A percentile compares a stretch with the other conserved stretches of the same genome.
These are phyloP conservation scores for Blastomussa wellsi DNA, from an alignment of 92 coral and sea anemone genomes.

Conservation along the genomic window DNA sequence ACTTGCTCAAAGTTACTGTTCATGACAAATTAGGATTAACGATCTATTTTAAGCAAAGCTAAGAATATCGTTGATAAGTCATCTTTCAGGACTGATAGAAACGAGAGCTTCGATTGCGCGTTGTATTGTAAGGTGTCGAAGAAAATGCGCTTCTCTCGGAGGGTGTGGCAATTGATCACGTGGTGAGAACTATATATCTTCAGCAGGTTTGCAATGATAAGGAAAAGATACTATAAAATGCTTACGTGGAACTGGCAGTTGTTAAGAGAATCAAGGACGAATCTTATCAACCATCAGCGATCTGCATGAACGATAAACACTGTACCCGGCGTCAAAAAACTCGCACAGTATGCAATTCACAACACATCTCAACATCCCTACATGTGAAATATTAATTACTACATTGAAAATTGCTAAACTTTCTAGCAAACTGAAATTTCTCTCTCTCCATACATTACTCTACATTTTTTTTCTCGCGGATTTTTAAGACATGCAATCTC, in stretches of 20 bases:
- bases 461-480: neutral
- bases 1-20: neutral
- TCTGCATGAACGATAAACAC: neutral
- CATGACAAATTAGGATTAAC: neutral
- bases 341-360: neutral
- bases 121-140: neutral
- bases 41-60: conserved; percentile 5
- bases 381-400: neutral
- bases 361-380: neutral
- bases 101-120: neutral
- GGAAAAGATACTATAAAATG: neutral
- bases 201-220: neutral
- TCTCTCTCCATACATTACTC: neutral
- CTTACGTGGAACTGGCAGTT: neutral
- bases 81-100: neutral
- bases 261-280: neutral
- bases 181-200: neutral
- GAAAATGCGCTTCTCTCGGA: neutral
- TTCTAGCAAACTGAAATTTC: neutral
- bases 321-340: neutral
- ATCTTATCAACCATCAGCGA: neutral
- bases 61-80: neutral
- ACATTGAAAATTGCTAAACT: neutral
- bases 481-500: neutral
- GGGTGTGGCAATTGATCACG: conserved; percentile 15